phyloP scores from a whole-genome alignment of 1,140 invertebrate genomes.

The Drosophila erecta region DNA sequence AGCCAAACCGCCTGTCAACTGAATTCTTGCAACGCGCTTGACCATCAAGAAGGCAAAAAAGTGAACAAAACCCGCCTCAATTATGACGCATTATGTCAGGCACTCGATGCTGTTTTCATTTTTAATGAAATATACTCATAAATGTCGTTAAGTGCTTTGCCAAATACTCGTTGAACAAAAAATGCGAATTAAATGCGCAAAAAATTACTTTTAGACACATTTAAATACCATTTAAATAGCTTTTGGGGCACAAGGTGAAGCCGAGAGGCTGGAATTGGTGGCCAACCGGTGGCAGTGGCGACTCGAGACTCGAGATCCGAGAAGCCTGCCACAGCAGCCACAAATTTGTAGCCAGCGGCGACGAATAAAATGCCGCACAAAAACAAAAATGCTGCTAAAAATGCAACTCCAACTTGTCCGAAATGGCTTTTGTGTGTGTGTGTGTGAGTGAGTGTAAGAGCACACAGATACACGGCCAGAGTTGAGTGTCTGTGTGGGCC shows the following conservation, averaged over 20 bases:
- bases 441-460: conserved; percentile 13
- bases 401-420: conserved; percentile 76
- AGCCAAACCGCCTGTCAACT: conserved; percentile 8
- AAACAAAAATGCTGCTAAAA: conserved; percentile 82
- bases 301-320: conserved; percentile 6
- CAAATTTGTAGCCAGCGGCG: conserved; percentile 79
- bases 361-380: conserved; percentile 79
- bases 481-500: conserved; percentile 28
- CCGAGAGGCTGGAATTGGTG: conserved; percentile 44
- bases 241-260: conserved; percentile 77
- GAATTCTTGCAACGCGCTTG: conserved; percentile 23
- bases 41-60: conserved; percentile 39
- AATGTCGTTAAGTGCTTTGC: conserved; percentile 55
- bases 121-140: conserved; percentile 64
- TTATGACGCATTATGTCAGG: conserved; percentile 65
- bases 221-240: conserved; percentile 84
- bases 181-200: conserved; percentile 77
- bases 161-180: conserved; percentile 46
- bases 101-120: conserved; percentile 56
- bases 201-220: conserved; percentile 82
- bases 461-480: background rate
- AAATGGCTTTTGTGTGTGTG: conserved; percentile 15
- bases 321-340: conserved; percentile 37
- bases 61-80: conserved; percentile 28
- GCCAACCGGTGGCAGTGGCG: conserved; percentile 46